phyloP scores from a whole-genome alignment of 2,888 invertebrate species.

The Crioceris asparagi region DNA sequence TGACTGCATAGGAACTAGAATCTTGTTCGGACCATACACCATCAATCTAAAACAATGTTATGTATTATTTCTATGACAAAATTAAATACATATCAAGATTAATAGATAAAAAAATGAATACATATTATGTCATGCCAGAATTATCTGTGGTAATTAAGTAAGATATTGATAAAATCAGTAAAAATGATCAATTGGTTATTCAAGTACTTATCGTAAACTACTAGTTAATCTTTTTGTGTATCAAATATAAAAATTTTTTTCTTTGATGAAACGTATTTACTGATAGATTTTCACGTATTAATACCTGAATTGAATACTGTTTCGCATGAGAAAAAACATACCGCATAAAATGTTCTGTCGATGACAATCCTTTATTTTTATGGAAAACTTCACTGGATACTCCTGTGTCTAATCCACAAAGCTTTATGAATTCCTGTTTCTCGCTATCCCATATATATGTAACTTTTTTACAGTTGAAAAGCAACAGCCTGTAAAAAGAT shows the following conservation, averaged over 20 bases:
- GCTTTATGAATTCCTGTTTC: slow-evolving; percentile 54
- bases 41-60: slow-evolving; percentile 46
- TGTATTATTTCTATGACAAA: neutral
- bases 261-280: too few relatives aligned
- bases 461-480: slow-evolving; percentile 76
- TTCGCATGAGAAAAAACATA: slow-evolving; percentile 37
- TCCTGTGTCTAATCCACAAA: slow-evolving; percentile 63
- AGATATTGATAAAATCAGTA: too few relatives aligned
- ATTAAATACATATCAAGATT: neutral
- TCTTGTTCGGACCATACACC: slow-evolving; percentile 77
- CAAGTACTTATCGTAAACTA: too few relatives aligned
- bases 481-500: slow-evolving; percentile 33
- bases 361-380: slow-evolving; percentile 47
- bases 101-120: too few relatives aligned
- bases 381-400: slow-evolving; percentile 55
- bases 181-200: too few relatives aligned
- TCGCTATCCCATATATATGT: slow-evolving; percentile 69
- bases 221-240: too few relatives aligned
- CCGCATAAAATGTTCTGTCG: slow-evolving; percentile 54
- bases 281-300: too few relatives aligned
- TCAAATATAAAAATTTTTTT: too few relatives aligned
- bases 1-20: slow-evolving; percentile 67
- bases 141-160: too few relatives aligned
- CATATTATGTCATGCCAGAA: too few relatives aligned
- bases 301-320: too few relatives aligned